Base-by-base conservation (phyloP, 53 echinoderm and acorn worm species). In the Mesocentrotus franciscanus region DNA sequence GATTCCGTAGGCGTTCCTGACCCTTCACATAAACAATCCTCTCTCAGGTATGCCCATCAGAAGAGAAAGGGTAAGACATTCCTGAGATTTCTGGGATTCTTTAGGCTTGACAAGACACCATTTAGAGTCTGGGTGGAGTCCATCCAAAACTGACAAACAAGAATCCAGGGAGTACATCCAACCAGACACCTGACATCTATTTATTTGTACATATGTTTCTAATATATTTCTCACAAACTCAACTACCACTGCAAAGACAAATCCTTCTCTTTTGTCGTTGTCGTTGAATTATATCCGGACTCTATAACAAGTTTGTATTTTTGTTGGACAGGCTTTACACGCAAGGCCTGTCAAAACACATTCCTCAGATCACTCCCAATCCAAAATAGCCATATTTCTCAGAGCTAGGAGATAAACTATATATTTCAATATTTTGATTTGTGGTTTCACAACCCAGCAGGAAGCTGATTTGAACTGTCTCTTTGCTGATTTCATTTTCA, bases 281-380 rank as follows among this genome's bases (percentile, higher is more conserved):
- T 36, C 66, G 32, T 22, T 57, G 91, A 91, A 91, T 64, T 87
- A 91, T 61, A 58, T 91, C 91, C 91, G 81, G 81, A 42, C 91
- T 57, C 62, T 64, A 33, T 85, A 64, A 91, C 66, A 91, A 59
- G 66, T 91, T 91, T 91, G 62, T 91, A 91, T 91, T 91, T 91
- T 91, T 64, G 68, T 66, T 57, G 91, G 91, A 61, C 66, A 36
- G 68, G 35, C 91, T 91, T 62, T 91, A 91, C 91, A 91, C 91
- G 91, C 91, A 91, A 66, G 35, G 91, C 91, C 27, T 91, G 91
- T 91, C 91, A 93, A 81, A 93, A 93, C 79, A 93, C 93, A 93
- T 93, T 93, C 93, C 83, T 81, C 60, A 78, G 1, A 79, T 93
- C 93, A 93, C 93, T 83, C 60, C 59, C 93, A 83, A 79, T 93